Percentiles rank a stretch among this genome's conserved stretches.
These are phyloP conservation scores for Gortyna flavago DNA, from an alignment of 2,888 invertebrate species.

Conservation along the genomic window DNA sequence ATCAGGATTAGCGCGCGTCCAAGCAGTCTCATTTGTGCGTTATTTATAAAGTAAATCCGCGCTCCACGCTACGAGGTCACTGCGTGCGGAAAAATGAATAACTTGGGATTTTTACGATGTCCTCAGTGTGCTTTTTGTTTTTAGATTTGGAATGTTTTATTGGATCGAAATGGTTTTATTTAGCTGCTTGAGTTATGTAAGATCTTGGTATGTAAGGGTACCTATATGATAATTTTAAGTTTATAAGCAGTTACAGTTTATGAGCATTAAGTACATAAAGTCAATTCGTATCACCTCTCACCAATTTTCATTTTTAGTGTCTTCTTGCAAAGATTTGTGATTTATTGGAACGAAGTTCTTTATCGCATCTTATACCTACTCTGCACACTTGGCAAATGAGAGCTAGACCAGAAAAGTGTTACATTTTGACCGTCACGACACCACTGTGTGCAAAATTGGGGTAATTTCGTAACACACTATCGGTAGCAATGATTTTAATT, in stretches of 20 bases:
- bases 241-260: neutral
- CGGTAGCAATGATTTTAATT: no score
- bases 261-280: no score
- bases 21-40: constrained; percentile 85
- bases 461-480: no score
- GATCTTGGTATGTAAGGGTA: neutral
- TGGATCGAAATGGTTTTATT: constrained; percentile 45
- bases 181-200: constrained; percentile 3
- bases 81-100: constrained; percentile 73
- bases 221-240: no score
- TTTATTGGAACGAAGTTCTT: no score
- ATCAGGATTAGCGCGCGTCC: constrained; percentile 86
- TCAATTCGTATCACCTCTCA: neutral
- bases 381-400: no score
- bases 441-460: no score
- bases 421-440: no score
- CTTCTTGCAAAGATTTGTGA: neutral
- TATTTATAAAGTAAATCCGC: constrained; percentile 86
- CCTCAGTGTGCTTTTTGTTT: constrained; percentile 63
- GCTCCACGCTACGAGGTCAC: constrained; percentile 69
- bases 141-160: constrained; percentile 51
- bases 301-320: neutral
- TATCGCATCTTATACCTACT: no score
- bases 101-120: constrained; percentile 63
- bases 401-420: no score